Base-by-base conservation (phyloP, 1,140 invertebrate species). In the Calephelis nemesis region DNA sequence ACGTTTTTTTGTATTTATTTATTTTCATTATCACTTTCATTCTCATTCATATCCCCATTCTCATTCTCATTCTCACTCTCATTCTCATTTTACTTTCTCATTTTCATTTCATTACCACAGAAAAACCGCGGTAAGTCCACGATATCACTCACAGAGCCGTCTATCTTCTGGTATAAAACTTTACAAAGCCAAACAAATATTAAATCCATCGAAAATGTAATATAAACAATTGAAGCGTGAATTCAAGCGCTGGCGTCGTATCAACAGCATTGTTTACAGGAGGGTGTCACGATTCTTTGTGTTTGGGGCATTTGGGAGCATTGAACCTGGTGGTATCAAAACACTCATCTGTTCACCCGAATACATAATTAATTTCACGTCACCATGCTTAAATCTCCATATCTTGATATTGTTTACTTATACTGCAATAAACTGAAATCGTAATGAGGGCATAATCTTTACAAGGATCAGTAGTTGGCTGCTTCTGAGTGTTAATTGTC, bases 161-260 rank as follows among this genome's bases (percentile, higher is more conserved):
- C 42, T 45, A 45, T 9, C 6, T 45, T 45, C 8, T 45, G 42
- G 42, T 54, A 19, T 30, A 30, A 30, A 54, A 0, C 50, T 54
- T 54, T 19, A 54, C 15, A 10, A 54, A 54, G 52, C 19, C 15
- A 54, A 54, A 54, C 52, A 54, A 54, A 54, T 54, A 54, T 30
- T 54, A 54, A 54, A 54, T 54, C 52, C 52, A 54, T 54, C 52
- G 52, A 54, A 54, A 54, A 54, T 54, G 30, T 54, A 54, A 54
- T 54, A 54, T 54, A 54, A 54, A 54, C 52, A 54, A 54, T 54
- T 54, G 52, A 54, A 54, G 52, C 52, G 52, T 54, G 52, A 54
- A 54, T 54, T 54, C 19, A 19, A 54, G 52, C 52, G 52, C 52
- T 54, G 52, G 52, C 52, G 13, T 19, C 15, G 52, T 54, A 15